Percentiles rank a stretch among this genome's conserved stretches.
phyloP scores from a whole-genome alignment of 2,797 vertebrate species.

The Adrianichthys oophorus region DNA sequence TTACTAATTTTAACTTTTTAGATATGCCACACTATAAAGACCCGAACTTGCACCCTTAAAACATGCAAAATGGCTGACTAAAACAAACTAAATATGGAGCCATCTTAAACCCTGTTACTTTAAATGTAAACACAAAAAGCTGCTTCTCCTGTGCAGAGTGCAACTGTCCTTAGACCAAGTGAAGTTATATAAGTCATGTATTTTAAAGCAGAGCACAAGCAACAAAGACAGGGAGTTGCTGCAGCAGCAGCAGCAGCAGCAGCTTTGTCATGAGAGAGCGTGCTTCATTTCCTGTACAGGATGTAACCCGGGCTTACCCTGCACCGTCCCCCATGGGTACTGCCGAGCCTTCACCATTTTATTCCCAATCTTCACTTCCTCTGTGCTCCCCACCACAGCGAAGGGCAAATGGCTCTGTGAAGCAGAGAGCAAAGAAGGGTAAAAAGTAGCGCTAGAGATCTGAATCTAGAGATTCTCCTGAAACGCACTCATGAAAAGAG shows the following conservation, averaged over 20 bases:
- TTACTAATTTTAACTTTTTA: no score
- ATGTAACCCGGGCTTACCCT: slow-evolving; percentile 83
- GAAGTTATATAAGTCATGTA: slow-evolving; percentile 52
- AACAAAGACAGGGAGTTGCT: slow-evolving; percentile 20
- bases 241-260: not conserved
- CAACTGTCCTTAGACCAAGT: slow-evolving; percentile 28
- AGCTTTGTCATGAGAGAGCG: slow-evolving; percentile 23
- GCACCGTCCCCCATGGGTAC: slow-evolving; percentile 98
- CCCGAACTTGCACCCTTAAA: no score
- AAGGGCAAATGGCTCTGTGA: slow-evolving; percentile 95
- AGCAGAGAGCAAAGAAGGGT: slow-evolving; percentile 9
- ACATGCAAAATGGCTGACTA: no score
- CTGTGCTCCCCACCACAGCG: slow-evolving; percentile 96
- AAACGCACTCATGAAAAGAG: not conserved
- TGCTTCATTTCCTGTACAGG: slow-evolving; percentile 65
- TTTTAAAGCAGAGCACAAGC: slow-evolving; percentile 13
- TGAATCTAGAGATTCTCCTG: not conserved
- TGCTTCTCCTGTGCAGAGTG: slow-evolving; percentile 3
- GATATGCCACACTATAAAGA: no score
- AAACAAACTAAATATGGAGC: slow-evolving; percentile 11
- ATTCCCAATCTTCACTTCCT: slow-evolving; percentile 98
- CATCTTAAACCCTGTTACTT: slow-evolving; percentile 15
- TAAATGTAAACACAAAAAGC: slow-evolving; percentile 4
- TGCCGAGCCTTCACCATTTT: slow-evolving; percentile 98
- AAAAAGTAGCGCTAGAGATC: not conserved